Evolutionary conservation across 2,113 vertebrate genomes (phyloP), one percentile per base, ranked within the genome.

Genomic region (Rhineura floridana): DNA sequence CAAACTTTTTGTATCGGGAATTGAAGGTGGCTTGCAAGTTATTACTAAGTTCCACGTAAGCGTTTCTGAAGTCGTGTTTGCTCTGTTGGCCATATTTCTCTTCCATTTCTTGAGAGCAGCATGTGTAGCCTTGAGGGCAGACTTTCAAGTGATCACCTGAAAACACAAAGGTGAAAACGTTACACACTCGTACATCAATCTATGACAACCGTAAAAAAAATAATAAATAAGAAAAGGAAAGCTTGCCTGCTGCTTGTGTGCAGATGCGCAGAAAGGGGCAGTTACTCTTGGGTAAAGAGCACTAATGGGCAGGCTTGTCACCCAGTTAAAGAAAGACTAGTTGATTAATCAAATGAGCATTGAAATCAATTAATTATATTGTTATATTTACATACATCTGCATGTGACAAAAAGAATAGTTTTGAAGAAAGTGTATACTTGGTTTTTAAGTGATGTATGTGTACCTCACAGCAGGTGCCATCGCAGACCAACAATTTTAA

Each of bases 31-130:
- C 97, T 92, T 98, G 98, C 91, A 99, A 93, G 94, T 95, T 97
- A 95, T 97, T 96, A 96, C 98, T 98, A 78, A 98, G 97, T 89
- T 97, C 98, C 5, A 94, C 94, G 0, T 99, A 97, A 0, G 98
- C 98, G 0, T 95, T 98, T 95, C 98, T 98, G 96, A 99, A 98
- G 95, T 99, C 98, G 0, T 97, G 96, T 95, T 97, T 98, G 93
- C 98, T 99, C 95, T 98, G 98, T 92, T 98, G 97, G 88, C 98
- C 97, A 92, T 99, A 98, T 92, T 98, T 99, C 95, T 99, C 98
- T 92, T 99, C 99, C 98, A 99, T 99, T 93, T 98, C 98, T 95
- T 97, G 95, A n/a, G 98, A 99, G 95, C 99, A 99, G 97, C 99
- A 99, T 1, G 98, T 99, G 96, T 97, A 98, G 89, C 97, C 97